phyloP scores from a whole-genome alignment of 2,888 invertebrate genomes.

The Germaria angustata region DNA sequence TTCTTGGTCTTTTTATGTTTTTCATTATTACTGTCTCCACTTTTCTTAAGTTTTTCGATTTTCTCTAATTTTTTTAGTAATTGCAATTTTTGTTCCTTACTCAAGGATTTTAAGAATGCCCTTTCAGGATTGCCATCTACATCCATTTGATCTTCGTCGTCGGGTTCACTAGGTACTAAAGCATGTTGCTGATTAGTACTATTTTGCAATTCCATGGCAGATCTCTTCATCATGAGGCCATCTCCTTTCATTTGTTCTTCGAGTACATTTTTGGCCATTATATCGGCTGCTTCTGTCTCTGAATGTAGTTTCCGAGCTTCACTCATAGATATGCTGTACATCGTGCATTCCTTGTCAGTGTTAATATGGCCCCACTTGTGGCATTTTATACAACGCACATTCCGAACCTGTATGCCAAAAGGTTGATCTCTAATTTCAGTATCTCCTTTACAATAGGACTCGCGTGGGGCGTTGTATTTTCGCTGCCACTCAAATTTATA shows the following conservation, averaged over 20 bases:
- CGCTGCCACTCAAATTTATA: slow-evolving; percentile 99
- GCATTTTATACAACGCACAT: slow-evolving; percentile 99
- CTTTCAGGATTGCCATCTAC: slow-evolving; percentile 83
- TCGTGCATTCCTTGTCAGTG: slow-evolving; percentile 95
- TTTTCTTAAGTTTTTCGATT: slow-evolving; percentile 81
- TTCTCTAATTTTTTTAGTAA: slow-evolving; percentile 89
- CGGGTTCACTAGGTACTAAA: slow-evolving; percentile 82
- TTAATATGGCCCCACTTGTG: slow-evolving; percentile 97
- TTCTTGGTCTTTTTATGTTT: slow-evolving; percentile 76
- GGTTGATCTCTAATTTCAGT: slow-evolving; percentile 99
- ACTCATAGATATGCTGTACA: slow-evolving; percentile 92
- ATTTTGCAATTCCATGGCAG: slow-evolving; percentile 83
- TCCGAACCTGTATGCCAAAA: slow-evolving; percentile 97
- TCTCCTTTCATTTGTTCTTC: slow-evolving; percentile 96
- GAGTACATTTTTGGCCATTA: slow-evolving; percentile 84
- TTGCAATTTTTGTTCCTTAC: slow-evolving; percentile 93
- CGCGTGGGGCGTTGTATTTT: slow-evolving; percentile 98
- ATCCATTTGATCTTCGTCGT: slow-evolving; percentile 71
- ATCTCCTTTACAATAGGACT: slow-evolving; percentile 98
- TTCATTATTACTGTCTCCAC: slow-evolving; percentile 73
- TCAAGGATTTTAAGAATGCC: slow-evolving; percentile 90
- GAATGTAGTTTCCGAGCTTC: slow-evolving; percentile 87
- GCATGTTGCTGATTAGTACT: slow-evolving; percentile 81
- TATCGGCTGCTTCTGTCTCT: slow-evolving; percentile 84
- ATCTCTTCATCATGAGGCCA: slow-evolving; percentile 92